A percentile compares a stretch with the other conserved stretches of the same genome.
Conservation (phyloP, 2,797 vertebrate genomes). For the Onychomys leucogaster region DNA sequence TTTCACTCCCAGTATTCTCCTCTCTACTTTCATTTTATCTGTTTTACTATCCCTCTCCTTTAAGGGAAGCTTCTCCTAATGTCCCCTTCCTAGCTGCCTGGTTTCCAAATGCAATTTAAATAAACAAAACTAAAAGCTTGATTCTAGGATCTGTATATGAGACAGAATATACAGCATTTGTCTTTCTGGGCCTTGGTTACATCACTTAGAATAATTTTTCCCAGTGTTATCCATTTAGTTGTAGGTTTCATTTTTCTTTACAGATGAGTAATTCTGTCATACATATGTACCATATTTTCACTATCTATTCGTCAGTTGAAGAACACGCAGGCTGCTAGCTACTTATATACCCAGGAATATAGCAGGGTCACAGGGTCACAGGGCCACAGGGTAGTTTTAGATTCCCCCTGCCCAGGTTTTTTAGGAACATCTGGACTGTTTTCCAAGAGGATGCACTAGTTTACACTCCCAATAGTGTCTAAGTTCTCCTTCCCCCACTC, state of each 20-base stretch:
- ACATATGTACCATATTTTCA: background rate
- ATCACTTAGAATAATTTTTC: background rate
- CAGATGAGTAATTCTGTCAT: background rate
- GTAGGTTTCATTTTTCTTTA: background rate
- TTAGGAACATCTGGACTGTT: background rate
- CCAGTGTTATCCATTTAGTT: background rate
- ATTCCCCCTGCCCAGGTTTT: too few relatives aligned
- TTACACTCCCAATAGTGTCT: background rate
- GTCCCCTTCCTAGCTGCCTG: background rate
- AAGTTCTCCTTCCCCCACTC: too few relatives aligned
- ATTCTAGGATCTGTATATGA: background rate
- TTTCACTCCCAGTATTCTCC: background rate
- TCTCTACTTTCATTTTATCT: background rate
- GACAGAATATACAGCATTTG: background rate
- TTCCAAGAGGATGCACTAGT: background rate
- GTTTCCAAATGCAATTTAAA: background rate
- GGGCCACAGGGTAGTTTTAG: too few relatives aligned
- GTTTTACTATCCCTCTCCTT: background rate
- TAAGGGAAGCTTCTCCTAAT: background rate
- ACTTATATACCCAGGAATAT: background rate
- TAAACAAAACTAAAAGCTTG: background rate
- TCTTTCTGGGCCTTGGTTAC: background rate
- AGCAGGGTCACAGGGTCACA: background rate
- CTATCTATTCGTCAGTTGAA: background rate
- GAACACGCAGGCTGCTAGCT: background rate